These are phyloP conservation scores for Florisuga fusca DNA, from an alignment of 2,797 vertebrate genomes.

Conservation along the genomic window DNA sequence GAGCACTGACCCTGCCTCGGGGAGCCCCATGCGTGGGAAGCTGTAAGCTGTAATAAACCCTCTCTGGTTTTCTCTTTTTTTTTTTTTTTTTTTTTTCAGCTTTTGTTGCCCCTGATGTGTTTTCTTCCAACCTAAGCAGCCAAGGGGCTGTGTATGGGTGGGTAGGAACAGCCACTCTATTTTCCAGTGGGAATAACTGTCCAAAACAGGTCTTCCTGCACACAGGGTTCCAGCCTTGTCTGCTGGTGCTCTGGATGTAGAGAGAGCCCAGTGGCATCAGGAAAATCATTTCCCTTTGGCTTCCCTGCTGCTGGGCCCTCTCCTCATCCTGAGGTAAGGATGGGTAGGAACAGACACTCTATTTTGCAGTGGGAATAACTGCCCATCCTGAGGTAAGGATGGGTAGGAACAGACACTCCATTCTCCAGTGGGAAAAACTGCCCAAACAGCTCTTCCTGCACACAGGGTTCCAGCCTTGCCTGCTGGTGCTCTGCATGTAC, in stretches of 20 bases:
- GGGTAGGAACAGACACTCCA: too few relatives aligned
- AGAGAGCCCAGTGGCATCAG: background rate
- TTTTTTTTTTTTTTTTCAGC: background rate
- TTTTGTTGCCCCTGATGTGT: background rate
- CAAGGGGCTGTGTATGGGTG: accelerated
- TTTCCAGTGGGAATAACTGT: background rate
- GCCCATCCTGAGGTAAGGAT: too few relatives aligned
- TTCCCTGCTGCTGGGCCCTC: background rate
- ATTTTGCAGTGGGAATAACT: too few relatives aligned
- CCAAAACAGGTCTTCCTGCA: background rate
- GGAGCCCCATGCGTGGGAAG: accelerated
- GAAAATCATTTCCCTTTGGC: background rate
- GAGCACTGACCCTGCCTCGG: background rate
- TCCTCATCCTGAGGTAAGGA: background rate
- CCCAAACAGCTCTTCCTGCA: too few relatives aligned
- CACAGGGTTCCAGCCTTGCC: too few relatives aligned
- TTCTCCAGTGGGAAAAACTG: too few relatives aligned
- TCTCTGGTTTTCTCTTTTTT: background rate
- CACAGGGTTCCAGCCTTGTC: background rate
- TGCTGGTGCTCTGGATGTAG: background rate
- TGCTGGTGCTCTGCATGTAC: too few relatives aligned
- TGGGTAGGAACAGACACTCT: too few relatives aligned
- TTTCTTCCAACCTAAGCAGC: background rate
- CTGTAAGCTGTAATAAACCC: slow-evolving; percentile 52
- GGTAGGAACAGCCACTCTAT: background rate